Percentiles rank a stretch among this genome's conserved stretches.
Conservation (phyloP, 2,888 invertebrate species). For the Adelphocoris suturalis region DNA sequence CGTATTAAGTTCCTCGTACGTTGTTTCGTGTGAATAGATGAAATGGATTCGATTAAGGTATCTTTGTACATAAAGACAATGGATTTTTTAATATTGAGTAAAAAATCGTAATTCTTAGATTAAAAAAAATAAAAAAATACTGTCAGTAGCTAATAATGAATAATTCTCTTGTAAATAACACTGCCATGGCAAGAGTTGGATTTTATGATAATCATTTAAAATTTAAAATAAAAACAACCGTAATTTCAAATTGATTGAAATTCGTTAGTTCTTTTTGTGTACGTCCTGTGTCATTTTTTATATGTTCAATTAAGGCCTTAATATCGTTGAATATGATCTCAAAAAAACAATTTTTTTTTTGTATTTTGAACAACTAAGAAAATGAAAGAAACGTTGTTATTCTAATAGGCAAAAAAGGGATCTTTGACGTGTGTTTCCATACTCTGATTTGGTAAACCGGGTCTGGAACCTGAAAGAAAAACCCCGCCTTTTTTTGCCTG, state of each 20-base stretch:
- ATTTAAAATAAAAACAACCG: not conserved
- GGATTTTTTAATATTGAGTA: conserved; percentile 17
- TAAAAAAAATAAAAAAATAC: not conserved
- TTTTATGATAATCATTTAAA: conserved; percentile 48
- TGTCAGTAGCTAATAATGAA: conserved; percentile 48
- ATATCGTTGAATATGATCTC: conserved; percentile 68
- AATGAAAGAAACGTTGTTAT: not conserved
- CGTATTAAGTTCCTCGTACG: conserved; percentile 73
- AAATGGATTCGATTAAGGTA: conserved; percentile 44
- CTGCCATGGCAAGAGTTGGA: conserved; percentile 66
- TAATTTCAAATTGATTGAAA: conserved; percentile 36
- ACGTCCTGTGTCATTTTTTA: conserved; percentile 60
- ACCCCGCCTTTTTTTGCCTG: not conserved
- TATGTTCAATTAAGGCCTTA: conserved; percentile 49
- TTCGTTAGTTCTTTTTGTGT: conserved; percentile 46
- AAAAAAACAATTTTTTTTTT: conserved; percentile 43
- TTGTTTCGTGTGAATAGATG: conserved; percentile 73
- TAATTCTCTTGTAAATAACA: conserved; percentile 61
- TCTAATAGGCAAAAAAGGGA: conserved; percentile 5
- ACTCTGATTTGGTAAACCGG: not conserved
- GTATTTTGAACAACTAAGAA: conserved; percentile 10
- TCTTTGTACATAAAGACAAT: conserved; percentile 59
- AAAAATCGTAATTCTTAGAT: conserved; percentile 17
- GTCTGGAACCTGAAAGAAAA: not conserved
- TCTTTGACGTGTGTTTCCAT: not conserved